These are phyloP conservation scores for Bothrops jararaca DNA, from an alignment of 2,113 vertebrate genomes.

Conservation along the genomic window DNA sequence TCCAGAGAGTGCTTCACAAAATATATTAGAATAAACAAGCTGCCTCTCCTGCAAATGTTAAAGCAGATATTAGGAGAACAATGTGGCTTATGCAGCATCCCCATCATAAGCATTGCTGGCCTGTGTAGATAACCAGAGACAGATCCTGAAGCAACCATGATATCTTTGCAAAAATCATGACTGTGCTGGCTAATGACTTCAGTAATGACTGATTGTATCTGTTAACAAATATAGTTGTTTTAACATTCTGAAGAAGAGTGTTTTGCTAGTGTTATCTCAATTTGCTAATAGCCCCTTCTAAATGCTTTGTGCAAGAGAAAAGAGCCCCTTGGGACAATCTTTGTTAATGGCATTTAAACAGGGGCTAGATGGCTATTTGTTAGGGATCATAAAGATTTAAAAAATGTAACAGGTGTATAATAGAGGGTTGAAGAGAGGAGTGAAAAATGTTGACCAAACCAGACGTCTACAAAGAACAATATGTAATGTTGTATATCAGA, in stretches of 20 bases:
- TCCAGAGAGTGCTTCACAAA: too few species aligned
- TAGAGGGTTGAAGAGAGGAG: too few species aligned
- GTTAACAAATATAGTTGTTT: neutral
- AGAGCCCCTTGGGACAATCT: neutral
- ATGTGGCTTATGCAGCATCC: neutral
- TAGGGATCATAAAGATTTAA: too few species aligned
- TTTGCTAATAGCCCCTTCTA: neutral
- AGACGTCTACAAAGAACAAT: too few species aligned
- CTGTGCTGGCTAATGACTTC: neutral
- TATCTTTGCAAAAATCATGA: neutral
- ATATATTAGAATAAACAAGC: too few species aligned
- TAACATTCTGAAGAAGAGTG: neutral
- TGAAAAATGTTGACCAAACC: too few species aligned
- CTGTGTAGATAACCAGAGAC: neutral
- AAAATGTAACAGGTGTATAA: too few species aligned
- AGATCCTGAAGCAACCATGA: neutral
- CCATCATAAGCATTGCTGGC: neutral
- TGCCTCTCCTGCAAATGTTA: too few species aligned
- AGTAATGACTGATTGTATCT: neutral
- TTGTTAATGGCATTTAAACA: neutral
- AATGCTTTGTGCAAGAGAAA: neutral
- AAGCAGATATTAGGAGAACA: too few species aligned
- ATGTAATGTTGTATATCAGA: too few species aligned
- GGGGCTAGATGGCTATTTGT: neutral
- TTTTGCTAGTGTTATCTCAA: neutral